Conservation (phyloP, 2,888 invertebrate genomes). For the Cataglyphis cursor region DNA sequence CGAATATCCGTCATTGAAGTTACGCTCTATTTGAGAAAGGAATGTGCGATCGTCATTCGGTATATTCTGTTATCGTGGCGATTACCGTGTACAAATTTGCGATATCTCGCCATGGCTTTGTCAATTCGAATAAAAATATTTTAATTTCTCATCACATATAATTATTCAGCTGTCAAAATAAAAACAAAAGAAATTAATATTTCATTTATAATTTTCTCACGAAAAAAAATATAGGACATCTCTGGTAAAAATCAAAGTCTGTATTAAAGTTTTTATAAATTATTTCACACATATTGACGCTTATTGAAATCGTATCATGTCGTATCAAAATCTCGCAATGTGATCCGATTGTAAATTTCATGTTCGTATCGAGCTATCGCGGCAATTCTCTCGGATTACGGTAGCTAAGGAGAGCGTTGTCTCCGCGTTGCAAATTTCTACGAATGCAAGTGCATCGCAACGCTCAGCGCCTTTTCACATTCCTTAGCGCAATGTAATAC, state of each 20-base stretch:
- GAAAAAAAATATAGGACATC: not conserved
- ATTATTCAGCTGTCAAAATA: conserved; percentile 23
- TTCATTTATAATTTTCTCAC: conserved; percentile 9
- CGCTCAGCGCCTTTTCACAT: conserved; percentile 48
- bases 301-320: conserved; percentile 33
- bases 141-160: conserved; percentile 46
- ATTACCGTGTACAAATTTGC: conserved; percentile 12
- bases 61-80: conserved; percentile 40
- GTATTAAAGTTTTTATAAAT: not conserved
- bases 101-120: conserved; percentile 22
- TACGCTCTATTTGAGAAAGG: conserved; percentile 59
- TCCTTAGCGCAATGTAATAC: conserved; percentile 27
- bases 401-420: conserved; percentile 60
- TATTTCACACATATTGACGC: conserved; percentile 18
- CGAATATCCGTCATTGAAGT: conserved; percentile 34
- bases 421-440: conserved; percentile 65
- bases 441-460: conserved; percentile 61
- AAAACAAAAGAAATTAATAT: not conserved
- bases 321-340: conserved; percentile 64
- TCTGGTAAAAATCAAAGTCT: not conserved
- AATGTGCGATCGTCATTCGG: conserved; percentile 59
- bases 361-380: conserved; percentile 64
- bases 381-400: conserved; percentile 67
- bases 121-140: conserved; percentile 52
- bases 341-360: conserved; percentile 69